Base-by-base conservation (phyloP, 2,113 vertebrate species). In the Anas platyrhynchos region DNA sequence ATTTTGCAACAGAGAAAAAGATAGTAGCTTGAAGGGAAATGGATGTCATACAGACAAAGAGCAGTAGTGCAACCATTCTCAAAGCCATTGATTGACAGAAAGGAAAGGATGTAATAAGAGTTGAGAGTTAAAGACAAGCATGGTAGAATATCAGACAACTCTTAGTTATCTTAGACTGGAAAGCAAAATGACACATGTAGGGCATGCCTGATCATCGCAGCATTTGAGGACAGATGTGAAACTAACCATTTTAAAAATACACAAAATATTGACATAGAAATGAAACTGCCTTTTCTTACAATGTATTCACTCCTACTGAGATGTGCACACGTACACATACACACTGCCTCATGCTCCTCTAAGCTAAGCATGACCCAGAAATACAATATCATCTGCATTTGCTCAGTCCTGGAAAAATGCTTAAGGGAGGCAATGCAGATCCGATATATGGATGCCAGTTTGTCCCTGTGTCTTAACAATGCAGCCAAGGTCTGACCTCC, bases 381-480 rank as follows among this genome's bases (percentile, higher is more conserved):
- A n/a, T 82, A 86, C 56, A 74, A 25, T 54, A 91, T 56, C 6
- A 26, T 65, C 56, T 44, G 21, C 48, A 54, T 92, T 96, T 83
- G 58, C 44, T 86, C 69, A 72, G 29, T 87, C 84, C 59, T 83
- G 74, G 58, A 85, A 79, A 96, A 94, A 92, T 66, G 59, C 66
- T 91, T 84, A 66, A 83, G 91, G 84, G 84, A 92, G 54, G 17
- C 71, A 76, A 76, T 0, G 2, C 34, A 59, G 46, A 61, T 59
- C 65, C 86, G 73, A 78, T 72, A 73, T 27, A 86, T 27, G 26
- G 91, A 93, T 88, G 62, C 14, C 73, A 94, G 62, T 94, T 96
- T 94, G 73, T 76, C 73, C 93, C 46, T 86, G 44, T 69, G 59
- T 86, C 83, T 93, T 96, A 93, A 88, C 41, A 85, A 71, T 23